Conservation (phyloP, 2,797 vertebrate genomes). For the Okamejei kenojei region DNA sequence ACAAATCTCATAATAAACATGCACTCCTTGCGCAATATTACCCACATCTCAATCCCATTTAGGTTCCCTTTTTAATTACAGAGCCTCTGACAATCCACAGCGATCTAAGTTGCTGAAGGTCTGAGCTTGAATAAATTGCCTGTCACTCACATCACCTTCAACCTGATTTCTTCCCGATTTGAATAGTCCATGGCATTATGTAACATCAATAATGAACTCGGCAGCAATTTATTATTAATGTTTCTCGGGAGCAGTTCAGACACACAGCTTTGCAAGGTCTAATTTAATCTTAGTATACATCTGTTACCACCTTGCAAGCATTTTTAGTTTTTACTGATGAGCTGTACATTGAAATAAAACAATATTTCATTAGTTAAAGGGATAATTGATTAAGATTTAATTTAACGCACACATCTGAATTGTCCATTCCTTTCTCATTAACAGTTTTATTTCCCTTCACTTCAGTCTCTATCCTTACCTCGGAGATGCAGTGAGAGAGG, state of each 20-base stretch:
- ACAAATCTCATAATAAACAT: neutral
- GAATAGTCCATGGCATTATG: neutral
- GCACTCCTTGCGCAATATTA: neutral
- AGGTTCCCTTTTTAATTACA: neutral
- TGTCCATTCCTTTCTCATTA: neutral
- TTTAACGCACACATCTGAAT: neutral
- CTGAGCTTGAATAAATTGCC: conserved; percentile 13
- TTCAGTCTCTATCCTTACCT: neutral
- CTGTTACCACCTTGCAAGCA: neutral
- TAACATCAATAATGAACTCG: conserved; percentile 15
- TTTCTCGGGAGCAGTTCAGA: neutral
- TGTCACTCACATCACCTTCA: neutral
- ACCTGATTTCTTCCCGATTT: neutral
- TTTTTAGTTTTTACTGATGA: neutral
- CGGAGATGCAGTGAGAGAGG: neutral
- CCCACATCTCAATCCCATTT: neutral
- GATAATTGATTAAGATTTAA: neutral
- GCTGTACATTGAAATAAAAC: neutral
- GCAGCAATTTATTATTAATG: neutral
- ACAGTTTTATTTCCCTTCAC: neutral
- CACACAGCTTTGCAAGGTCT: neutral
- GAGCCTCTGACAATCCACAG: no score
- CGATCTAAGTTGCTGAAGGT: neutral
- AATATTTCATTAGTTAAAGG: neutral
- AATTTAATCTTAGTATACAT: neutral